phyloP scores from a whole-genome alignment of 2,797 vertebrate genomes.

The Miichthys miiuy region DNA sequence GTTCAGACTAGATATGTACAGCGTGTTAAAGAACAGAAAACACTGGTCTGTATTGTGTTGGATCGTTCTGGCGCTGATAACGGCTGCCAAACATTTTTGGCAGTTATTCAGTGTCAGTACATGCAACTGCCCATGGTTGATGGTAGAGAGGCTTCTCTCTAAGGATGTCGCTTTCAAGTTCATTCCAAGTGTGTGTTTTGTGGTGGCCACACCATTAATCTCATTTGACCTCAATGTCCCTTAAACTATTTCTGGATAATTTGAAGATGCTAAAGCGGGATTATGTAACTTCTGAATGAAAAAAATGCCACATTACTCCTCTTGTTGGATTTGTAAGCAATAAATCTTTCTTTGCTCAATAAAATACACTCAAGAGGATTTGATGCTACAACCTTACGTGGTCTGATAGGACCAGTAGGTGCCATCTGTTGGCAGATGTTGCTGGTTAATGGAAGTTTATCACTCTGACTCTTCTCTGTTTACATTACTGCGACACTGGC shows the following conservation, averaged over 20 bases:
- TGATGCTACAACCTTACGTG: neutral
- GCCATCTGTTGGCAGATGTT: neutral
- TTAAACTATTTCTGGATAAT: constrained; percentile 11
- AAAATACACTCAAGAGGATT: neutral
- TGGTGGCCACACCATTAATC: constrained; percentile 9
- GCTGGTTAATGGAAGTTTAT: neutral
- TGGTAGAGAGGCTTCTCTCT: constrained; percentile 33
- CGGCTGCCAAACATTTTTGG: constrained; percentile 42
- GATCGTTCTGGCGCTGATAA: constrained; percentile 14
- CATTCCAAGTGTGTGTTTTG: constrained; percentile 2
- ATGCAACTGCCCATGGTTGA: constrained; percentile 19
- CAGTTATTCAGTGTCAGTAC: constrained; percentile 26
- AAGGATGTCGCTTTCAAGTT: constrained; percentile 24
- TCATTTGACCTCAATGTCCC: constrained; percentile 15
- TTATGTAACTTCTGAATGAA: neutral
- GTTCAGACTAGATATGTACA: neutral
- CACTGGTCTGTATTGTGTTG: neutral
- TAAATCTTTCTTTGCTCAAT: neutral
- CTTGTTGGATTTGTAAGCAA: neutral
- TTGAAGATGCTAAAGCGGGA: neutral
- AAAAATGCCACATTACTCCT: neutral
- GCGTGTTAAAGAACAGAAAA: constrained; percentile 13
- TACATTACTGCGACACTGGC: neutral
- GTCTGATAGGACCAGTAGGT: neutral
- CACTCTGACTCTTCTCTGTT: neutral